phyloP scores from a whole-genome alignment of 1,140 invertebrate genomes.

The Diabrotica virgifera region DNA sequence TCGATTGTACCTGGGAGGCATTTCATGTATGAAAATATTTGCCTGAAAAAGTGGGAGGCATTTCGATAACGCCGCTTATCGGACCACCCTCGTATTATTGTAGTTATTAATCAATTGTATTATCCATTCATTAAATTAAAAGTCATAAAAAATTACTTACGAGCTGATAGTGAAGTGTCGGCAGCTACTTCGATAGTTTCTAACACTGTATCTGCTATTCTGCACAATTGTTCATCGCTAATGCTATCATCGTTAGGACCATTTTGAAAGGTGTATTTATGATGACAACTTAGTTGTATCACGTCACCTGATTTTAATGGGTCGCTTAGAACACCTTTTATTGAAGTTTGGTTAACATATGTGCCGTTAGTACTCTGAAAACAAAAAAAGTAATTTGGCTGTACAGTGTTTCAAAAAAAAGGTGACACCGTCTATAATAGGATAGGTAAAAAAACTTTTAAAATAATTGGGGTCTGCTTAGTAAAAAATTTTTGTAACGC shows the following conservation, averaged over 20 bases:
- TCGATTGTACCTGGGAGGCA: no score
- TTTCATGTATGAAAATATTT: no score
- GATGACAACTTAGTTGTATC: not conserved
- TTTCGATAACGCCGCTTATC: no score
- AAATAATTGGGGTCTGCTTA: no score
- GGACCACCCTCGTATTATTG: no score
- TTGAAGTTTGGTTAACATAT: not conserved
- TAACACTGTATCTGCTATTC: not conserved
- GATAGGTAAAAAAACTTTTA: no score
- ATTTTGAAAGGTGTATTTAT: not conserved
- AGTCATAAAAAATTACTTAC: not conserved
- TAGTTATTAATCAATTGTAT: no score
- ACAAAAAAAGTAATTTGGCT: not conserved
- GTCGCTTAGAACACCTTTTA: not conserved
- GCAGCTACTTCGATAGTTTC: not conserved
- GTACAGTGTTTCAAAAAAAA: no score
- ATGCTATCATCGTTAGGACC: not conserved
- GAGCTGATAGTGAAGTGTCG: not conserved
- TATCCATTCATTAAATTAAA: no score
- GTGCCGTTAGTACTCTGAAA: slow-evolving; percentile 9
- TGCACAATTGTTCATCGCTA: slow-evolving; percentile 7
- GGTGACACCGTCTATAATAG: no score
- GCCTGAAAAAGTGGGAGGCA: no score
- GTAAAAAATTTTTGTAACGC: no score
- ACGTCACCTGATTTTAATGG: slow-evolving; percentile 3